Evolutionary conservation across 2,888 invertebrate species (phyloP).

Genomic region (Parnassius glacialis): DNA sequence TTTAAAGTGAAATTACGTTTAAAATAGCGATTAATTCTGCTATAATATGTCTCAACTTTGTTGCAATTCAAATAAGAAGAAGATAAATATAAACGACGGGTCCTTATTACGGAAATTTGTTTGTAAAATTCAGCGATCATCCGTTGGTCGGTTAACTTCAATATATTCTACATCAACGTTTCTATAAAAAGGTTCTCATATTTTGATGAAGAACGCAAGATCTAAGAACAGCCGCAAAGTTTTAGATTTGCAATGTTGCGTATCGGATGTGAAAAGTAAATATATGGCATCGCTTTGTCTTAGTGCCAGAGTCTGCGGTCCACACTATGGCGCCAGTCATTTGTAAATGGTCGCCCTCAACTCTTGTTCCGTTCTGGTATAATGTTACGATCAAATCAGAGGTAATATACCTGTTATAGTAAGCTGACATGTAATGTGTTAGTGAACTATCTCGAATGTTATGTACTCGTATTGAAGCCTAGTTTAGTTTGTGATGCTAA

Average conservation of each 20-base stretch:
- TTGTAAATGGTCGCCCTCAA: conserved; percentile 29
- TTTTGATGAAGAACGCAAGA: too few species aligned
- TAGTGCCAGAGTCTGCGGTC: conserved; percentile 26
- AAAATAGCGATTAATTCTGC: conserved; percentile 46
- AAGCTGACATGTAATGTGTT: background rate
- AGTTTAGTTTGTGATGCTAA: conserved; percentile 12
- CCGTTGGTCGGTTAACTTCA: too few species aligned
- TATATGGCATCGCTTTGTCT: conserved; percentile 26
- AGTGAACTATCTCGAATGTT: conserved; percentile 7
- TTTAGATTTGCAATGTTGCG: conserved; percentile 11
- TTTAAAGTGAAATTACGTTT: conserved; percentile 51
- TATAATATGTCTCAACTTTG: conserved; percentile 40
- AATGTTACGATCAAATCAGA: conserved; percentile 31
- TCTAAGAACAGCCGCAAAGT: background rate
- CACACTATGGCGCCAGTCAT: conserved; percentile 30
- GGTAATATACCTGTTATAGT: conserved; percentile 16
- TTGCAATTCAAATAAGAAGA: conserved; percentile 20
- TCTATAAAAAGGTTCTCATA: too few species aligned
- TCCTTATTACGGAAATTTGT: too few species aligned
- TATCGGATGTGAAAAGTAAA: conserved; percentile 7
- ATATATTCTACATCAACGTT: too few species aligned
- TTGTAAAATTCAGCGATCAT: too few species aligned
- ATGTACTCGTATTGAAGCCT: conserved; percentile 16
- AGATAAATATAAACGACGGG: too few species aligned
- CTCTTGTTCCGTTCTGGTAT: conserved; percentile 31